These are phyloP conservation scores for Gopherus evgoodei DNA, from an alignment of 2,113 vertebrate genomes.

Conservation along the genomic window DNA sequence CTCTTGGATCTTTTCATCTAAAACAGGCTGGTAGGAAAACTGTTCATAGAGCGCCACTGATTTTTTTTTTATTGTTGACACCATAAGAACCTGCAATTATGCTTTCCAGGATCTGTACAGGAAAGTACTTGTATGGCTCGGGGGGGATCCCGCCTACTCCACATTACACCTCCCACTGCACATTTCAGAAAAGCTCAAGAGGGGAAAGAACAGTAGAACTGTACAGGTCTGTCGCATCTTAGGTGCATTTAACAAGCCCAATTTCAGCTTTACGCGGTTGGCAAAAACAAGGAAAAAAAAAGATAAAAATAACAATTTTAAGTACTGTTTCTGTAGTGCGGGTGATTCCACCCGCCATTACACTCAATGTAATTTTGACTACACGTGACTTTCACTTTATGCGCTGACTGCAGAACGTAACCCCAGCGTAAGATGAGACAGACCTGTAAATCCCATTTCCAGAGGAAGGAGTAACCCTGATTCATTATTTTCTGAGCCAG, in stretches of 20 bases:
- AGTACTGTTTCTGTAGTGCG: too few species aligned
- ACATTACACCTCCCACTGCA: not conserved
- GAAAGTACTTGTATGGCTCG: accelerated
- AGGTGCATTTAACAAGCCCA: too few species aligned
- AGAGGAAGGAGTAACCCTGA: not conserved
- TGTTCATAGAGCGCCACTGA: accelerated
- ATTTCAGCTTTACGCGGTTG: too few species aligned
- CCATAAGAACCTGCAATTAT: not conserved
- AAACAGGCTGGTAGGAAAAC: not conserved
- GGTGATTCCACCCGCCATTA: too few species aligned
- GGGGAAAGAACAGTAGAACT: accelerated
- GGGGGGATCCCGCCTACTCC: not conserved
- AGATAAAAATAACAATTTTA: too few species aligned
- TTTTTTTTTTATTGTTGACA: not conserved
- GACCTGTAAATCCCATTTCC: not conserved
- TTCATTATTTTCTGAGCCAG: not conserved
- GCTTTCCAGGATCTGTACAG: not conserved
- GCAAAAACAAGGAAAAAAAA: too few species aligned
- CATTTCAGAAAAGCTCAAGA: not conserved
- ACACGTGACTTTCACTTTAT: too few species aligned
- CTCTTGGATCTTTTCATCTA: not conserved
- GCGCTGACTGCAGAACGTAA: too few species aligned
- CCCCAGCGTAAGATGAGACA: too few species aligned
- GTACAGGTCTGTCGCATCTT: too few species aligned
- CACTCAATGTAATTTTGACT: too few species aligned